Percentiles rank a stretch among this genome's conserved stretches.
phyloP scores from a whole-genome alignment of 2,113 vertebrate species.

The Cyanoramphus novaezelandiae region DNA sequence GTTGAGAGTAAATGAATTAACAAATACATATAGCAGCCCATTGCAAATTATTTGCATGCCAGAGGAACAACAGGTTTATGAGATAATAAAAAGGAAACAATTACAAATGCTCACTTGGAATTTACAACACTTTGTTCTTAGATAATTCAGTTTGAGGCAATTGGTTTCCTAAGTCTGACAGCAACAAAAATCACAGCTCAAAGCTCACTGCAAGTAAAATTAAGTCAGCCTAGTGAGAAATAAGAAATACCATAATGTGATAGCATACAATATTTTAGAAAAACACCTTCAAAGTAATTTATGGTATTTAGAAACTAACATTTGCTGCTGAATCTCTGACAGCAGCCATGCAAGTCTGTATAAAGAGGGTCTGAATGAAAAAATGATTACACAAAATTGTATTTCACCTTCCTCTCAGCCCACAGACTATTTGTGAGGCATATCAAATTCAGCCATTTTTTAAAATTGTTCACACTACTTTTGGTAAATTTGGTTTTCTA shows the following conservation, averaged over 20 bases:
- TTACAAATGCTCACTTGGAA: conserved; percentile 30
- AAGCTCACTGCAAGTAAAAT: not conserved
- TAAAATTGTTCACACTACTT: not conserved
- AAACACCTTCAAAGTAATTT: not conserved
- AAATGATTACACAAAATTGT: not conserved
- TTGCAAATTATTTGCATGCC: conserved; percentile 10
- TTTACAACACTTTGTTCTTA: conserved; percentile 13
- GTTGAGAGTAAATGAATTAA: conserved; percentile 25
- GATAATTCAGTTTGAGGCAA: conserved; percentile 32
- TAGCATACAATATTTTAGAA: not conserved
- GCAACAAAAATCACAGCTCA: conserved; percentile 26
- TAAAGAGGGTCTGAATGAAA: not conserved
- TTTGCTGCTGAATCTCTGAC: not conserved
- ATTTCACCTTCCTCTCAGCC: not conserved
- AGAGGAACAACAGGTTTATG: conserved; percentile 17
- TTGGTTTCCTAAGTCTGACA: not conserved
- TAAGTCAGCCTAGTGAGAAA: not conserved
- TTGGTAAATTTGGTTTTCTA: not conserved
- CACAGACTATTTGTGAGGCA: not conserved
- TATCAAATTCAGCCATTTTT: not conserved
- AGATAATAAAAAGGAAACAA: conserved; percentile 52
- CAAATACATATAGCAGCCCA: conserved; percentile 26
- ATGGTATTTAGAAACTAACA: not conserved
- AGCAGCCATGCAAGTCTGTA: not conserved
- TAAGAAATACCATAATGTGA: not conserved